Percentiles rank a stretch among this genome's conserved stretches.
Conservation (phyloP, 2,113 vertebrate genomes). For the Rana temporaria region DNA sequence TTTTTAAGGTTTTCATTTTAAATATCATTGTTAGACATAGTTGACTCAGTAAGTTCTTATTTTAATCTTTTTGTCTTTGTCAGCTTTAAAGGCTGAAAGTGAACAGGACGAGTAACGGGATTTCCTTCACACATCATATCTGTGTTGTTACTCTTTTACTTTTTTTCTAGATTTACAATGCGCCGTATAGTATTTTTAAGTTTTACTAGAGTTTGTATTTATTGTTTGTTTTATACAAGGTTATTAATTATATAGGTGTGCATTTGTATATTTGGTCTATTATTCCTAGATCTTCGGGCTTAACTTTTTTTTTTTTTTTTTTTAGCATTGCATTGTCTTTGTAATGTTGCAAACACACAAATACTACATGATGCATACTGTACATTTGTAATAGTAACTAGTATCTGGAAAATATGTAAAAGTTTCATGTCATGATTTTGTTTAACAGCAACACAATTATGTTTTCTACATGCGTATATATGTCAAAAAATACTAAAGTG, state of each 20-base stretch:
- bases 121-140: neutral
- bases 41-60: slow-evolving; percentile 48
- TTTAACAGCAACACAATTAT: no score
- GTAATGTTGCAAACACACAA: neutral
- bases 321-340: neutral
- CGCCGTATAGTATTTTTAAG: slow-evolving; percentile 1
- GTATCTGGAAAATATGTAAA: no score
- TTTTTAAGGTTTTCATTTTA: slow-evolving; percentile 64
- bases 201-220: neutral
- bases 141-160: slow-evolving; percentile 17
- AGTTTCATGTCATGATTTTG: no score
- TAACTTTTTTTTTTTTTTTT: neutral
- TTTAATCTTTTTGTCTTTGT: slow-evolving; percentile 44
- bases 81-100: slow-evolving; percentile 44
- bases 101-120: slow-evolving; percentile 9
- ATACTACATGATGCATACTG: no score
- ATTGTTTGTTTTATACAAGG: neutral
- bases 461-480: no score
- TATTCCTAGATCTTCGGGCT: no score
- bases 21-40: slow-evolving; percentile 65
- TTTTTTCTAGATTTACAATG: slow-evolving; percentile 47
- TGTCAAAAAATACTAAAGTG: no score
- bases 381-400: no score
- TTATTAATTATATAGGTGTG: no score
- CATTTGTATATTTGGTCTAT: no score